Percentiles rank a stretch among this genome's conserved stretches.
phyloP scores from a whole-genome alignment of 1,140 invertebrate species.

The Penaeus indicus region DNA sequence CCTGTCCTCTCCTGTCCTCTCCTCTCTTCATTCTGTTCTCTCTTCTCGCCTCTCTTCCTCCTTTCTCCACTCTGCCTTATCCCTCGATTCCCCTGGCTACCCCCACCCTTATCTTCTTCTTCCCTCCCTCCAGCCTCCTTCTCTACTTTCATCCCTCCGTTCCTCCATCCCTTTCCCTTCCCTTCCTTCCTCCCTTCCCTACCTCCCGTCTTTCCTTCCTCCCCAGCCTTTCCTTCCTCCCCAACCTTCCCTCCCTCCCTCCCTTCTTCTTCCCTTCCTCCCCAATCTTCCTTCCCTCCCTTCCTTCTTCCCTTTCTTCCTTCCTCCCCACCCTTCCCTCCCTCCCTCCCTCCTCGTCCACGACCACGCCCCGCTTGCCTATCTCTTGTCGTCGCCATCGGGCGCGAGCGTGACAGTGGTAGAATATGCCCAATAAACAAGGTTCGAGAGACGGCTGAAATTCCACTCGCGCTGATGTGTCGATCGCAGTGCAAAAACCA shows the following conservation, averaged over 20 bases:
- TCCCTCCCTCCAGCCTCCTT: neutral
- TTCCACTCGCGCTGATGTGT: too few species aligned
- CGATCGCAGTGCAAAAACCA: too few species aligned
- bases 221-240: neutral
- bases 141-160: neutral
- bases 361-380: neutral
- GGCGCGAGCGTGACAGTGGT: neutral
- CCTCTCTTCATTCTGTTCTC: neutral
- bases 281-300: neutral
- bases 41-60: neutral
- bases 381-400: neutral
- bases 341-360: neutral
- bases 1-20: neutral
- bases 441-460: neutral
- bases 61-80: neutral
- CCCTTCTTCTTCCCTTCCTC: too few species aligned
- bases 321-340: neutral
- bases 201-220: neutral
- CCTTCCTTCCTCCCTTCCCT: conserved; percentile 18
- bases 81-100: neutral
- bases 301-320: neutral
- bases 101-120: neutral
- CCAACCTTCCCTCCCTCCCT: too few species aligned
- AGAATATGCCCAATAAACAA: neutral
- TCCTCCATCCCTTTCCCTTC: conserved; percentile 12